Base-by-base conservation (phyloP, 2,113 vertebrate genomes). In the Herpetotheres cachinnans region DNA sequence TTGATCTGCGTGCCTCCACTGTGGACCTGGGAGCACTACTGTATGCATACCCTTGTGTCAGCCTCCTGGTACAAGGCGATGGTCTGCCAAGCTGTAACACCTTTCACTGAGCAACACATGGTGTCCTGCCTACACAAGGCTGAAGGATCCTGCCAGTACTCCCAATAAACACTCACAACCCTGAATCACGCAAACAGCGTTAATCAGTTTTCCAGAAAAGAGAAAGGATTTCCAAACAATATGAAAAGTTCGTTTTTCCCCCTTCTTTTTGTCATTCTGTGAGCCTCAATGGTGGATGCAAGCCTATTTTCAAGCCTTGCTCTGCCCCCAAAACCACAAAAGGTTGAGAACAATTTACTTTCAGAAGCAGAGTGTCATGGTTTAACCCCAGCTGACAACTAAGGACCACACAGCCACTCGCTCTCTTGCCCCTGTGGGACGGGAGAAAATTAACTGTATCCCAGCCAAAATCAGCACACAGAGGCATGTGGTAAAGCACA, bases 401-500 rank as follows among this genome's bases (percentile, higher is more conserved):
- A 42, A 42, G 42, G 42, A 42, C 42, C 42, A 42, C 42, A 42
- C 42, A 42, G 42, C 42, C 42, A 42, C 42, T 42, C 42, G 14
- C 42, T 42, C 42, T 42, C 42, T 42, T 42, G 42, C 42, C 42
- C 42, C 42, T 13, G 13, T 14, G 14, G 12, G 42, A 42, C 14
- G 42, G 42, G 42, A 42, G 42, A 42, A 42, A 42, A 42, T 42
- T 42, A 42, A 42, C 42, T 42, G 42, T 42, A 42, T 42, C 42
- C 42, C 42, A 42, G 42, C 42, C 14, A 42, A 42, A 42, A 42
- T 42, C 42, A 42, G 42, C 42, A 42, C 42, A 42, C 42, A 42
- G 81, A 80, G 40, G 36, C 84, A 94, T 77, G 70, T 91, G 54
- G 66, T 85, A 70, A 94, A 95, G 58, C 62, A 93, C 73, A 93